Evolutionary conservation across 37 sponge, comb jelly and placozoan species (phyloP).

Genomic region (Cliona cf. orientalis): DNA sequence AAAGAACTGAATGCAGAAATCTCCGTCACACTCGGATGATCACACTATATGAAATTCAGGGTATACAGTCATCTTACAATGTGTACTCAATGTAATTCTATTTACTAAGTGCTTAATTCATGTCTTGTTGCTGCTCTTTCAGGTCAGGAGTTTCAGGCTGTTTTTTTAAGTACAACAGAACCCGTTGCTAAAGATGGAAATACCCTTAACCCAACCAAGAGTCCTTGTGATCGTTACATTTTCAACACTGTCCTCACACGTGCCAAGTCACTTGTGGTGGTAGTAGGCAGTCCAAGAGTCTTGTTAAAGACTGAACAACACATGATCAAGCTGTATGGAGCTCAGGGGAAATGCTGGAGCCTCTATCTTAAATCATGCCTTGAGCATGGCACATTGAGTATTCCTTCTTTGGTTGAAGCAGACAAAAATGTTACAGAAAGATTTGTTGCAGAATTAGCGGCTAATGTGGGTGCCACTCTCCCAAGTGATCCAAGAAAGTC

Average conservation of each 20-base stretch:
- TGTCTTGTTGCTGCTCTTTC: background rate
- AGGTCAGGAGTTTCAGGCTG: slow-evolving; percentile 68
- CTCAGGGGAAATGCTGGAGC: slow-evolving; percentile 59
- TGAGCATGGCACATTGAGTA: slow-evolving; percentile 21
- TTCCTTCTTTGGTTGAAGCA: background rate
- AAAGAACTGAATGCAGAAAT: background rate
- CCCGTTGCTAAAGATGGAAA: slow-evolving; percentile 22
- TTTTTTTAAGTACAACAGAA: slow-evolving; percentile 75
- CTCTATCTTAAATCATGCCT: slow-evolving; percentile 46
- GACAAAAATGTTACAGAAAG: background rate
- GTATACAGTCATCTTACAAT: slow-evolving; percentile 6
- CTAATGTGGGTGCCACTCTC: no score
- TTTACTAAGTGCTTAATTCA: background rate
- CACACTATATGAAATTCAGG: slow-evolving; percentile 50
- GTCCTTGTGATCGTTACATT: slow-evolving; percentile 64
- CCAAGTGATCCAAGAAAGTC: no score
- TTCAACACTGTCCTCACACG: slow-evolving; percentile 83
- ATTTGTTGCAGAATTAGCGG: no score
- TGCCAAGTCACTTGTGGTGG: slow-evolving; percentile 64
- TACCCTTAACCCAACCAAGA: slow-evolving; percentile 70
- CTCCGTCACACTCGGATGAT: slow-evolving; percentile 6
- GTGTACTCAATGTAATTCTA: background rate
- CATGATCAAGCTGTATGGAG: slow-evolving; percentile 1
- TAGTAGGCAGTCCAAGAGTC: slow-evolving; percentile 62
- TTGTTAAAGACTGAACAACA: slow-evolving; percentile 47